Evolutionary conservation across 1,140 invertebrate genomes (phyloP).

Genomic region (Apolygus lucorum): DNA sequence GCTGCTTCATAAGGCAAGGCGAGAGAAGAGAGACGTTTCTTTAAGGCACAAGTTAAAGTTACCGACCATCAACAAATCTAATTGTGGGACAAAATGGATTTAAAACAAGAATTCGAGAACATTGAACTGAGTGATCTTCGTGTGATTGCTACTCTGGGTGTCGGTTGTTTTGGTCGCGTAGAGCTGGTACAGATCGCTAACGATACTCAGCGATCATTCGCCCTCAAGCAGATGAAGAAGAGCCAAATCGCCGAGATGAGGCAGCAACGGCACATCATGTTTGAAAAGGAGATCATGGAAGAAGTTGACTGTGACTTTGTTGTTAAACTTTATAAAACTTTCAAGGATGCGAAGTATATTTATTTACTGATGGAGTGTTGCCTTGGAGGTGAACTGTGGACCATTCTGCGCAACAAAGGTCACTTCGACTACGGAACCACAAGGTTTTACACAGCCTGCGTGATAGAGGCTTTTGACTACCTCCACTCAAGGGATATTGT

Average conservation of each 20-base stretch:
- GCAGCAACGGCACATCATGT: slow-evolving; percentile 86
- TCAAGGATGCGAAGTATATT: slow-evolving; percentile 87
- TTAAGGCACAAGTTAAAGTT: background rate
- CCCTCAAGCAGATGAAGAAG: slow-evolving; percentile 87
- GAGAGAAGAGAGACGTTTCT: background rate
- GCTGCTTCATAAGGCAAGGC: background rate
- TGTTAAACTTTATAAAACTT: slow-evolving; percentile 81
- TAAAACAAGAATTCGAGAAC: slow-evolving; percentile 57
- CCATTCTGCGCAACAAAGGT: slow-evolving; percentile 73
- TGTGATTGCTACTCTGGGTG: slow-evolving; percentile 75
- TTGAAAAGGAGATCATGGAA: slow-evolving; percentile 85
- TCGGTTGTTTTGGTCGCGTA: slow-evolving; percentile 88
- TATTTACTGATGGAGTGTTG: slow-evolving; percentile 97
- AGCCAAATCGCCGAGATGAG: slow-evolving; percentile 84
- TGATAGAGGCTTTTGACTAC: slow-evolving; percentile 94
- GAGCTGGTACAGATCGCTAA: slow-evolving; percentile 64
- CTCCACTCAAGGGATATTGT: slow-evolving; percentile 93
- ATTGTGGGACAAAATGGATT: no score
- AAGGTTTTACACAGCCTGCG: slow-evolving; percentile 92
- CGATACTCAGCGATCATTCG: slow-evolving; percentile 68
- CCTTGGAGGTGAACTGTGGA: slow-evolving; percentile 96
- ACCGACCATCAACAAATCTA: background rate
- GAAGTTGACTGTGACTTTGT: slow-evolving; percentile 43
- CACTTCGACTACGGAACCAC: slow-evolving; percentile 78
- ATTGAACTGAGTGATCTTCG: slow-evolving; percentile 68